phyloP scores from a whole-genome alignment of 2,797 vertebrate genomes.

The Platyrinchus mystaceus region DNA sequence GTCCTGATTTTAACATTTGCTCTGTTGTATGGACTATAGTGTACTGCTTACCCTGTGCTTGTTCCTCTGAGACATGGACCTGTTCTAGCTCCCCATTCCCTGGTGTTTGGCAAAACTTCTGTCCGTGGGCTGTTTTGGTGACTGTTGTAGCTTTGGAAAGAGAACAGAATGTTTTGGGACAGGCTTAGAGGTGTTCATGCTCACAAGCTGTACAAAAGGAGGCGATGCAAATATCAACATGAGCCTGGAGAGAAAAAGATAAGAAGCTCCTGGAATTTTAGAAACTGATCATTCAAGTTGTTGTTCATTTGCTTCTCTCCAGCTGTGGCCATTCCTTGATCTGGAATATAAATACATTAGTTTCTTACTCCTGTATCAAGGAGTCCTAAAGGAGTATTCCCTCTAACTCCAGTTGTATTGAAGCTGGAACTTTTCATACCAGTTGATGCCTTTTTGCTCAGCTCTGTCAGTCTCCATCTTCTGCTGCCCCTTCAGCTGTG shows the following conservation, averaged over 20 bases:
- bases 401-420: not conserved
- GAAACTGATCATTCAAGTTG: not conserved
- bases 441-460: not conserved
- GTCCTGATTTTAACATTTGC: constrained; percentile 26
- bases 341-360: not conserved
- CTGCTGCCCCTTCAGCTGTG: not conserved
- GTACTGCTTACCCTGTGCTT: not conserved
- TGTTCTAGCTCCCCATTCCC: not conserved
- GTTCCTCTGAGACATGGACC: not conserved
- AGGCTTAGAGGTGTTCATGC: not conserved
- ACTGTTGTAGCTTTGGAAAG: not conserved
- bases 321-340: not conserved
- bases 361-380: not conserved
- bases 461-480: not conserved
- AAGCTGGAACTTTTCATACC: not conserved
- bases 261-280: not conserved
- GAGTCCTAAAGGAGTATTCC: not conserved
- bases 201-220: not conserved
- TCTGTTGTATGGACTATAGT: not conserved
- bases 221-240: not conserved
- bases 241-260: constrained; percentile 6
- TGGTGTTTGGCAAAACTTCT: not conserved
- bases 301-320: not conserved
- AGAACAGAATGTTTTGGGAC: not conserved
- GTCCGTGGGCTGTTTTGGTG: too few species aligned